Percentiles rank a stretch among this genome's conserved stretches.
Conservation (phyloP, 2,797 vertebrate genomes). For the Cossypha niveicapilla region DNA sequence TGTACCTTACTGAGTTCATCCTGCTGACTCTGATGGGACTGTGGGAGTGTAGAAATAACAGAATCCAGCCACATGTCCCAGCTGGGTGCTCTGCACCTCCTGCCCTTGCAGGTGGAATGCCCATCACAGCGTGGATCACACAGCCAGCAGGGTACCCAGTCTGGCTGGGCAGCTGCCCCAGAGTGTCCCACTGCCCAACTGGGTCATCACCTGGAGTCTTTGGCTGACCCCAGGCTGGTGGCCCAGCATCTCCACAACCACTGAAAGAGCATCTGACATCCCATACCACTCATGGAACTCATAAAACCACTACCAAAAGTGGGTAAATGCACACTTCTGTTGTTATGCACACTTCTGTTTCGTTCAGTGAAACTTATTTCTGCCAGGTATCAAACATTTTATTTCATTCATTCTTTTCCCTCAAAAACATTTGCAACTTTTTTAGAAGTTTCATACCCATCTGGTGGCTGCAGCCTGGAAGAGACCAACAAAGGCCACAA, state of each 20-base stretch:
- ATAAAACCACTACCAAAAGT: neutral
- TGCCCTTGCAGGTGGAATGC: neutral
- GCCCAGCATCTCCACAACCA: neutral
- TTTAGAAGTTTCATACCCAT: neutral
- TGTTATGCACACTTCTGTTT: neutral
- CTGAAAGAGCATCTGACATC: neutral
- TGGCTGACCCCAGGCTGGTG: neutral
- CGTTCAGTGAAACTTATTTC: neutral
- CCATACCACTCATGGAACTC: neutral
- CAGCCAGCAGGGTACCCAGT: neutral
- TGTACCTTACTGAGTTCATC: neutral
- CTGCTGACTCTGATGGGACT: neutral
- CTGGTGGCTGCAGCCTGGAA: neutral
- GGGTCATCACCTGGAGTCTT: neutral
- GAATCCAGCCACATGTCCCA: neutral
- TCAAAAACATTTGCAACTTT: neutral
- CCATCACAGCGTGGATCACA: fast-evolving
- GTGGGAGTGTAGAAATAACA: fast-evolving
- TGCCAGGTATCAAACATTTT: neutral
- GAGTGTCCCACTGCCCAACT: fast-evolving
- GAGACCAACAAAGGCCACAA: neutral
- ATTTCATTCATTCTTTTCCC: neutral
- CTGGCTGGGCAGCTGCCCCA: neutral
- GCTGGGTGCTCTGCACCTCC: neutral
- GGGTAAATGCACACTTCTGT: neutral